A percentile compares a stretch with the other conserved stretches of the same genome.
phyloP scores from a whole-genome alignment of 2,888 invertebrate species.

The Ornithoptera alexandrae region DNA sequence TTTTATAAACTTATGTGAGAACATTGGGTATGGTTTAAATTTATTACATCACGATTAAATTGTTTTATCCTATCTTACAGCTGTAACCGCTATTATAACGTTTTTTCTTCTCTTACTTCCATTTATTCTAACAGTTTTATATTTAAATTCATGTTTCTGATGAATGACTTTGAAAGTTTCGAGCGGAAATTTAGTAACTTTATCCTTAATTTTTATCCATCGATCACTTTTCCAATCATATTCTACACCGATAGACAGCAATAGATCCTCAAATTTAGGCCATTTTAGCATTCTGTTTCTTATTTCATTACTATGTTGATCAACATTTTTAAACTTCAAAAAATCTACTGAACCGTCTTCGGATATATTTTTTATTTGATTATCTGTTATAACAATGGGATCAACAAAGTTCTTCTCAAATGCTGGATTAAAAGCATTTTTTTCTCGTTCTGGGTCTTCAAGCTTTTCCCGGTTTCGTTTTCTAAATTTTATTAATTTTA shows the following conservation, averaged over 20 bases:
- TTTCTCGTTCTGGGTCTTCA: not conserved
- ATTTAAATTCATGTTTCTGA: slow-evolving; percentile 68
- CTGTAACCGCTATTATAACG: slow-evolving; percentile 70
- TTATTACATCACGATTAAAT: slow-evolving; percentile 32
- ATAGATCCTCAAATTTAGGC: slow-evolving; percentile 71
- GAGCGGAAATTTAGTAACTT: slow-evolving; percentile 42
- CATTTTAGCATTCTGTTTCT: slow-evolving; percentile 39
- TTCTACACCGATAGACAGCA: slow-evolving; percentile 62
- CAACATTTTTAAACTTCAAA: not conserved
- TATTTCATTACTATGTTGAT: slow-evolving; percentile 27
- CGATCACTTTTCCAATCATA: slow-evolving; percentile 76
- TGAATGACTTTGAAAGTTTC: slow-evolving; percentile 43
- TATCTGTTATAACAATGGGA: slow-evolving; percentile 36
- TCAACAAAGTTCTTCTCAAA: slow-evolving; percentile 2
- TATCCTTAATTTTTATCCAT: slow-evolving; percentile 71
- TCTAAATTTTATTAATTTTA: slow-evolving; percentile 25
- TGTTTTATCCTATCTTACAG: slow-evolving; percentile 60
- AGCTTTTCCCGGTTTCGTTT: slow-evolving; percentile 18
- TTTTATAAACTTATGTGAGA: slow-evolving; percentile 9
- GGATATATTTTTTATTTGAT: slow-evolving; percentile 33
- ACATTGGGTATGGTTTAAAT: slow-evolving; percentile 33
- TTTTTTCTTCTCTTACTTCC: slow-evolving; percentile 69
- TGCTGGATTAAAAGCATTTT: not conserved
- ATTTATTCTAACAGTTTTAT: slow-evolving; percentile 68
- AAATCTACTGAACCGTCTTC: not conserved